A percentile compares a stretch with the other conserved stretches of the same genome.
phyloP scores from a whole-genome alignment of 1,140 invertebrate species.

The Drosophila rhopaloa region DNA sequence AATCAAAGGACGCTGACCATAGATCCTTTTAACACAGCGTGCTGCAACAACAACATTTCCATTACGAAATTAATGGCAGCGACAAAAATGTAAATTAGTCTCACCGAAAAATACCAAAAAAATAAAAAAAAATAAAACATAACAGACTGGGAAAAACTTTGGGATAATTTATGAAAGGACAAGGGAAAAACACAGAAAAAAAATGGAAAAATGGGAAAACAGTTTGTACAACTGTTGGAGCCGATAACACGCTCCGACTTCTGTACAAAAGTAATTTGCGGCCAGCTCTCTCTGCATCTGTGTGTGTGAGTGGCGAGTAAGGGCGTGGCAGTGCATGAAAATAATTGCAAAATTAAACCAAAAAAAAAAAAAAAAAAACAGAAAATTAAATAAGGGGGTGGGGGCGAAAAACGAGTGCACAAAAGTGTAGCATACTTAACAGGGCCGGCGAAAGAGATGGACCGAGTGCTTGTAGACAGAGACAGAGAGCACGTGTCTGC shows the following conservation, averaged over 20 bases:
- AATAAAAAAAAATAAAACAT: constrained; percentile 40
- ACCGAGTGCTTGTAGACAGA: constrained; percentile 2
- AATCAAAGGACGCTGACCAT: constrained; percentile 1
- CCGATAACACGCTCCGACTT: constrained; percentile 73
- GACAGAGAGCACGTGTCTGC: constrained; percentile 35
- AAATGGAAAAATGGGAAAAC: constrained; percentile 21
- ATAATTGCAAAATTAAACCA: constrained; percentile 72
- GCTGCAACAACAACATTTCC: constrained; percentile 41
- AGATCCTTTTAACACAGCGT: constrained; percentile 3
- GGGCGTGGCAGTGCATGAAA: constrained; percentile 62
- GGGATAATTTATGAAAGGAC: constrained; percentile 63
- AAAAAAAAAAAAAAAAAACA: constrained; percentile 13
- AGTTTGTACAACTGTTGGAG: constrained; percentile 73
- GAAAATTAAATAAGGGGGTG: neutral
- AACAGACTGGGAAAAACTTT: constrained; percentile 35
- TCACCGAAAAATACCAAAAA: constrained; percentile 41
- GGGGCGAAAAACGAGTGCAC: constrained; percentile 4
- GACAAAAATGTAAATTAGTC: constrained; percentile 83
- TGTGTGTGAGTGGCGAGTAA: constrained; percentile 13
- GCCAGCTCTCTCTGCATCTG: constrained; percentile 9
- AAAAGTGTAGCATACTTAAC: constrained; percentile 69
- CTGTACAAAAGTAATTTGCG: constrained; percentile 78
- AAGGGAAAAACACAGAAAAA: neutral
- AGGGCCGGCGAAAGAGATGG: constrained; percentile 2
- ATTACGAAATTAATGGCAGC: constrained; percentile 76